A percentile compares a stretch with the other conserved stretches of the same genome.
These are phyloP conservation scores for Dinoponera quadriceps DNA, from an alignment of 1,140 invertebrate genomes.

Conservation along the genomic window DNA sequence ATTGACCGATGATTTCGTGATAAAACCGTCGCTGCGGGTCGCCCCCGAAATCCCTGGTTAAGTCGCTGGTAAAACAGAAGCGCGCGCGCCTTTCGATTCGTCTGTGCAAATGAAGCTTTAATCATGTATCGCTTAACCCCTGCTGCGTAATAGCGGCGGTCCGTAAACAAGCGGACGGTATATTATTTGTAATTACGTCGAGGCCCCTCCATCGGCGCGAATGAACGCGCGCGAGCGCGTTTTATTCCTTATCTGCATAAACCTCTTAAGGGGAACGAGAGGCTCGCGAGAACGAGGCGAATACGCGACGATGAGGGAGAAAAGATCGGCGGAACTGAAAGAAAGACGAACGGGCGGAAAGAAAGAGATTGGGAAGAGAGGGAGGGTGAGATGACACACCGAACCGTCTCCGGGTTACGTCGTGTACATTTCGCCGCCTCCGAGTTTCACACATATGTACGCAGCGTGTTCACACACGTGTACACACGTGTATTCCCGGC, in stretches of 20 bases:
- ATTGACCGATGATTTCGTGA: conserved; percentile 43
- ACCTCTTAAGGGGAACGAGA: conserved; percentile 5
- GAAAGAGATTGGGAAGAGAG: conserved; percentile 5
- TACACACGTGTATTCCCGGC: neutral
- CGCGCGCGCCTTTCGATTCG: neutral
- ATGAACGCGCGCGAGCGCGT: neutral
- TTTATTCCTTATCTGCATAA: conserved; percentile 43
- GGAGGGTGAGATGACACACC: conserved; percentile 31
- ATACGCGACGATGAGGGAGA: conserved; percentile 8
- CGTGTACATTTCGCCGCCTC: conserved; percentile 6
- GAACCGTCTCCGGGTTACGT: conserved; percentile 62
- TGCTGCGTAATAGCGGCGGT: conserved; percentile 35
- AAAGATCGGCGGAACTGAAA: conserved; percentile 35
- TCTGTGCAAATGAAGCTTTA: conserved; percentile 29
- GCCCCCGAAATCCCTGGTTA: too few species aligned
- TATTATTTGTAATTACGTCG: conserved; percentile 23
- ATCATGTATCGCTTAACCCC: conserved; percentile 21
- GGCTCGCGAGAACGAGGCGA: neutral
- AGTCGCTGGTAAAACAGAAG: conserved; percentile 22
- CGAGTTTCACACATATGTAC: conserved; percentile 37
- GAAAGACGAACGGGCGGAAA: conserved; percentile 36
- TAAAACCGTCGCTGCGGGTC: neutral
- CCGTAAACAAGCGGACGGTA: conserved; percentile 27
- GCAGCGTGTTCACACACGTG: conserved; percentile 19
- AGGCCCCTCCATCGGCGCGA: neutral